These are phyloP conservation scores for Platycheirus albimanus DNA, from an alignment of 2,888 invertebrate genomes.

Conservation along the genomic window DNA sequence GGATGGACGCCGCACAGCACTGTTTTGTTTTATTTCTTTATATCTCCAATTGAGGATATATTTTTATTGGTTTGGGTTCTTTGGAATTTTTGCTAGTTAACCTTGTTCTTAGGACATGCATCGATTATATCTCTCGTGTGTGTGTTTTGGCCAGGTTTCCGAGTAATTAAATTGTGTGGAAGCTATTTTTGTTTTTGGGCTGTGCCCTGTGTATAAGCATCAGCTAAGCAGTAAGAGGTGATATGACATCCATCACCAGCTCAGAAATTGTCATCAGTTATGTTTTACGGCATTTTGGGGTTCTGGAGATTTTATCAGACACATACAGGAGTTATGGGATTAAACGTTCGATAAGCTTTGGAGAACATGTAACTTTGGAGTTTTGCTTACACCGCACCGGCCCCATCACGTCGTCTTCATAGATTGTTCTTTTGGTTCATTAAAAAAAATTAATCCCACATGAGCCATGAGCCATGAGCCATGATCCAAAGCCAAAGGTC, in stretches of 20 bases:
- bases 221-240: too few species aligned
- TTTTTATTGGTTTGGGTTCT: constrained; percentile 73
- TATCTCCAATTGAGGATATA: constrained; percentile 67
- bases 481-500: too few species aligned
- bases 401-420: constrained; percentile 35
- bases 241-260: constrained; percentile 66
- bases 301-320: constrained; percentile 60
- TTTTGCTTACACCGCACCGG: too few species aligned
- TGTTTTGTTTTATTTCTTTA: constrained; percentile 32
- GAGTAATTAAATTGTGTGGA: constrained; percentile 72
- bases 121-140: constrained; percentile 64
- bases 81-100: constrained; percentile 68
- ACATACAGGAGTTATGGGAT: constrained; percentile 61
- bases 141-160: too few species aligned
- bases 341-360: constrained; percentile 45
- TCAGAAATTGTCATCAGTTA: constrained; percentile 62
- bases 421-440: constrained; percentile 47
- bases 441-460: constrained; percentile 23
- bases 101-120: constrained; percentile 71
- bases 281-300: constrained; percentile 63
- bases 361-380: constrained; percentile 63
- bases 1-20: neutral
- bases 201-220: constrained; percentile 66
- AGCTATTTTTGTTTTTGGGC: constrained; percentile 69
- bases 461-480: too few species aligned